These are phyloP conservation scores for Diploptera punctata DNA, from an alignment of 2,888 invertebrate genomes.

Conservation along the genomic window DNA sequence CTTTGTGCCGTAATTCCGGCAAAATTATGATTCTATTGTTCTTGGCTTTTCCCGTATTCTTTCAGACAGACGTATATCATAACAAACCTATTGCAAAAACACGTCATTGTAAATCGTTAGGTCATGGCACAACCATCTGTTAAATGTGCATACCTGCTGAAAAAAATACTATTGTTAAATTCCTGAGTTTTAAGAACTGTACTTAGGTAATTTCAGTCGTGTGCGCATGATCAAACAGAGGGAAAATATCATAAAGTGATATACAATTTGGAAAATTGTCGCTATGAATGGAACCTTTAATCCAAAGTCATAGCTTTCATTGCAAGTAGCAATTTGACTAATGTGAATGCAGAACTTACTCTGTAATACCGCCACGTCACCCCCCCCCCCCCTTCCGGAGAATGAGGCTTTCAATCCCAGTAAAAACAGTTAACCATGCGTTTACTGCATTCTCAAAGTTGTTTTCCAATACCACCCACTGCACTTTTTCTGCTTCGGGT, in stretches of 20 bases:
- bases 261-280: background rate
- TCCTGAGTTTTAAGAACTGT: background rate
- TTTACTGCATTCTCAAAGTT: no score
- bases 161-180: background rate
- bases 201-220: background rate
- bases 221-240: background rate
- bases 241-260: background rate
- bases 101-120: background rate
- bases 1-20: background rate
- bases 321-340: conserved; percentile 9
- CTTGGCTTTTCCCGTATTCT: background rate
- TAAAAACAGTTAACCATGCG: no score
- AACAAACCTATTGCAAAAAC: no score
- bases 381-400: background rate
- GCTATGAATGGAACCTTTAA: background rate
- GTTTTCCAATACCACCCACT: no score
- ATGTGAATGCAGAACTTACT: background rate
- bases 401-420: no score
- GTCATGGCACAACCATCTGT: background rate
- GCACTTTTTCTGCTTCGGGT: no score
- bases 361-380: background rate
- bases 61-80: no score
- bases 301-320: background rate
- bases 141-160: background rate
- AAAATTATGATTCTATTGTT: conserved; percentile 5